phyloP scores from a whole-genome alignment of 2,797 vertebrate genomes.

The Glossophaga mutica region DNA sequence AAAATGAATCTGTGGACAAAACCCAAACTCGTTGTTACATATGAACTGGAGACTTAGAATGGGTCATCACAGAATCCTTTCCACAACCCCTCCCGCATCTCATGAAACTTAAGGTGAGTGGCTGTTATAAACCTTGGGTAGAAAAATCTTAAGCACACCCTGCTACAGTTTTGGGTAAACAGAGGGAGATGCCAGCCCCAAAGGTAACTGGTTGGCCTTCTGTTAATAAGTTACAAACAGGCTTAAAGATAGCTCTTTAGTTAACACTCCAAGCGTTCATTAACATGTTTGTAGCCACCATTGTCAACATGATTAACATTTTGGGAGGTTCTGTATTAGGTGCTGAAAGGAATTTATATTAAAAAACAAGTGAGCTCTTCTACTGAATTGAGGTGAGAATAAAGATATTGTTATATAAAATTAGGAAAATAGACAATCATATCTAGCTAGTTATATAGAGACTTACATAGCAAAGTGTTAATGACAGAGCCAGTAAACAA shows the following conservation, averaged over 20 bases:
- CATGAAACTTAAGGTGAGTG: background rate
- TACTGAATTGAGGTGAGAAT: background rate
- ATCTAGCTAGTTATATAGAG: background rate
- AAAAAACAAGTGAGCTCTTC: background rate
- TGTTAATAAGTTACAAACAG: background rate
- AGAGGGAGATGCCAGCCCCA: background rate
- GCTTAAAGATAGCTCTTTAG: background rate
- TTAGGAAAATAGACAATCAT: background rate
- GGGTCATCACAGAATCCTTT: background rate
- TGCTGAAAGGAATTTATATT: background rate
- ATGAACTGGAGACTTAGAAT: background rate
- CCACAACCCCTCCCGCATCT: fast-evolving
- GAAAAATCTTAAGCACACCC: background rate
- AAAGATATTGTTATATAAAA: background rate
- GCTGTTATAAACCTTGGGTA: background rate
- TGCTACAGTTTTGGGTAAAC: background rate
- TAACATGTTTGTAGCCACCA: background rate
- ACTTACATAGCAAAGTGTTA: background rate
- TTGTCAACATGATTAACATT: background rate
- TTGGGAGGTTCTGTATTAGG: background rate
- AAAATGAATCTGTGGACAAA: background rate
- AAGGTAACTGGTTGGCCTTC: background rate
- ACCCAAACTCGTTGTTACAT: background rate
- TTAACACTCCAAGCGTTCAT: background rate
- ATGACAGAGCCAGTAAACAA: background rate